Evolutionary conservation across 2,888 invertebrate species (phyloP), one percentile per base, ranked within the genome.

Genomic region (Zaprionus lineosus): DNA sequence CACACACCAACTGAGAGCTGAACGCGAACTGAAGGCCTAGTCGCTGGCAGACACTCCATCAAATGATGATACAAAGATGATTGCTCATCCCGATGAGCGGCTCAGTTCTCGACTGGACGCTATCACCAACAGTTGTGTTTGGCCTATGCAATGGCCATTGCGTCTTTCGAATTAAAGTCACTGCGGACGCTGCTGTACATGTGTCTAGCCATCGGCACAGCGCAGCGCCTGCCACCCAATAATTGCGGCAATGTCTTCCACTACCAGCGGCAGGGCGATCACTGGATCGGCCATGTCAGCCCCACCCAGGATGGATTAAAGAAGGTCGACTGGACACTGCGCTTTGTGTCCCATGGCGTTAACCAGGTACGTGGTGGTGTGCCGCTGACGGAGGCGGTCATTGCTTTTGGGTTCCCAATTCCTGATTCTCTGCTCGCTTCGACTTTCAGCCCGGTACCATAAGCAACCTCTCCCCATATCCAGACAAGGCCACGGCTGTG

Each of bases 51-150:
- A n/a, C n/a, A n/a, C n/a, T n/a, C n/a, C n/a, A n/a, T n/a, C n/a
- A n/a, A n/a, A 34, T 56, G 52, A 52, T 53, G 43, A 29, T 47
- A 29, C 15, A 28, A 31, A 11, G 15, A 3, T 14, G 36, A 61
- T 31, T 15, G 9, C 11, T 3, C 28, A 52, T 44, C 15, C n/a
- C n/a, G n/a, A n/a, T n/a, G 9, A 3, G 34, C 7, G 8, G 39
- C 15, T 63, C 66, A 77, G 85, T 77, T 58, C 56, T 57, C 53
- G 43, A 21, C 8, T 14, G 41, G 44, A 40, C 24, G 24, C 58
- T 56, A 70, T 63, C 75, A 57, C 56, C 51, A 37, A 40, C 65
- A 60, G 83, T 74, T 58, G n/a, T n/a, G n/a, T n/a, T n/a, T n/a
- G n/a, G n/a, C n/a, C n/a, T n/a, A n/a, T n/a, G n/a, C 56, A 46